Percentiles rank a stretch among this genome's conserved stretches.
These are phyloP conservation scores for Luehdorfia chinensis DNA, from an alignment of 1,140 invertebrate genomes.

Conservation along the genomic window DNA sequence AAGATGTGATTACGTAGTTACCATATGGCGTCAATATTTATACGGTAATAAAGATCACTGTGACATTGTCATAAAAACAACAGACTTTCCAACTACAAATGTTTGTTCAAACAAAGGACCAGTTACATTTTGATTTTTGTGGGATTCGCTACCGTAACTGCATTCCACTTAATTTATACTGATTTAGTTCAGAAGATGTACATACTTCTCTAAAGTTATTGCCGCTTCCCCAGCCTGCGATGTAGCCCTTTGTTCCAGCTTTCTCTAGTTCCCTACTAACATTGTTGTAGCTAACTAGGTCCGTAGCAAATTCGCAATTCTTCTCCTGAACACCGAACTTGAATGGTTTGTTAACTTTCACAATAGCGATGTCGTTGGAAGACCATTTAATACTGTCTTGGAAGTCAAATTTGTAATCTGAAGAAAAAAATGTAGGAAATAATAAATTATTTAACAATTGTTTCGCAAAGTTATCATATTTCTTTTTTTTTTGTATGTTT, in stretches of 20 bases:
- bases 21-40: too few species aligned
- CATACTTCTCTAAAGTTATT: slow-evolving; percentile 62
- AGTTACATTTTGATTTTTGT: too few species aligned
- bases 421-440: slow-evolving; percentile 14
- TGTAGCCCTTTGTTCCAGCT: slow-evolving; percentile 58
- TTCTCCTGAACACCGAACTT: slow-evolving; percentile 54
- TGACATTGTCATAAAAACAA: too few species aligned
- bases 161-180: too few species aligned
- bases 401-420: slow-evolving; percentile 70
- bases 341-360: slow-evolving; percentile 63
- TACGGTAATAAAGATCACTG: too few species aligned
- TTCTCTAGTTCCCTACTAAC: slow-evolving; percentile 60
- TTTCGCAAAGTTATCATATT: not conserved
- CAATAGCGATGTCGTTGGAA: slow-evolving; percentile 66
- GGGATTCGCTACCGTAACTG: too few species aligned
- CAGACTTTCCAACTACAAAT: too few species aligned
- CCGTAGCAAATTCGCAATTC: slow-evolving; percentile 52
- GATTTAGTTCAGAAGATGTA: too few species aligned
- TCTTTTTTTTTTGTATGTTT: not conserved
- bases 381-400: slow-evolving; percentile 70
- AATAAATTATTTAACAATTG: not conserved
- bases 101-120: too few species aligned
- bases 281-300: slow-evolving; percentile 54
- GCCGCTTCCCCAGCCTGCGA: slow-evolving; percentile 64
- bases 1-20: too few species aligned